Percentiles rank a stretch among this genome's conserved stretches.
Evolutionary conservation across 2,888 invertebrate genomes (phyloP).

Genomic region (Xestia c-nigrum): DNA sequence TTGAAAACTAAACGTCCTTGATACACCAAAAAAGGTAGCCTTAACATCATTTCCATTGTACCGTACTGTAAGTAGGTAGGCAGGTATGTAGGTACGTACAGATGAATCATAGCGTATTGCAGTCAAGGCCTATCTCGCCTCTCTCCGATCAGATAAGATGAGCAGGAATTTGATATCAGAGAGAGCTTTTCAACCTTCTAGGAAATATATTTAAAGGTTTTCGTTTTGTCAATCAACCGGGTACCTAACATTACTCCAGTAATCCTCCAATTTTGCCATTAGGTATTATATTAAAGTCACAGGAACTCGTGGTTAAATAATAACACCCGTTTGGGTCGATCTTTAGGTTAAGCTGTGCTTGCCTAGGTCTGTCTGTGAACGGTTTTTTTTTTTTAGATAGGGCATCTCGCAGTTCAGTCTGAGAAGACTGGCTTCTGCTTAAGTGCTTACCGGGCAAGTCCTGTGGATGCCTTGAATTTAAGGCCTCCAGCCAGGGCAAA

Average conservation of each 20-base stretch:
- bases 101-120: slow-evolving; percentile 58
- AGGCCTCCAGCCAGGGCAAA: too few species aligned
- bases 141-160: slow-evolving; percentile 55
- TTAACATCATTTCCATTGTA: slow-evolving; percentile 25
- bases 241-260: neutral
- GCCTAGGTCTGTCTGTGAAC: too few species aligned
- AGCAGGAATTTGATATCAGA: slow-evolving; percentile 30
- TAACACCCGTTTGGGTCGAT: too few species aligned
- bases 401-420: too few species aligned
- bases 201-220: neutral
- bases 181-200: neutral
- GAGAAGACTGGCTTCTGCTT: too few species aligned
- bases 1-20: slow-evolving; percentile 21
- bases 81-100: neutral
- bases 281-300: too few species aligned
- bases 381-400: too few species aligned
- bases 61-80: neutral
- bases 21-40: slow-evolving; percentile 9
- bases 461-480: too few species aligned
- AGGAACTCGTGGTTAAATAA: too few species aligned
- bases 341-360: too few species aligned
- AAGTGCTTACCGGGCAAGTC: too few species aligned
- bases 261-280: too few species aligned
- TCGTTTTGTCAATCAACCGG: neutral
- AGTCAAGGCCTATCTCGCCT: slow-evolving; percentile 60